Base-by-base conservation (phyloP, 2,113 vertebrate genomes). In the Acanthochromis polyacanthus region DNA sequence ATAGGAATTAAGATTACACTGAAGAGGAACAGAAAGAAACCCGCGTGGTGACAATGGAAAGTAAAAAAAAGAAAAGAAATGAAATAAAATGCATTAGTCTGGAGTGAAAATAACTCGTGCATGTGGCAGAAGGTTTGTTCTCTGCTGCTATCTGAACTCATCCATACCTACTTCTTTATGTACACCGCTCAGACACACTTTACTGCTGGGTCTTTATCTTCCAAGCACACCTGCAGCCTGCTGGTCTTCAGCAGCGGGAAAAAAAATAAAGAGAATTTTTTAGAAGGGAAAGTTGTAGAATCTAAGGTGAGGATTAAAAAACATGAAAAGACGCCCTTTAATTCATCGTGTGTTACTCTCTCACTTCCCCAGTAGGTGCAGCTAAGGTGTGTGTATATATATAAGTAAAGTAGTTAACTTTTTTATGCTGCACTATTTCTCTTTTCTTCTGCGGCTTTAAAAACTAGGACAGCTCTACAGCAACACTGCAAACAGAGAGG, bases 141-240 rank as follows among this genome's bases (percentile, higher is more conserved):
- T 48, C 51, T 45, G 14, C 23, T 43, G 5, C 28, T 76, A 75
- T 83, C 82, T 70, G 12, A 67, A 56, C 20, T 46, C 25, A 70
- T 66, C 69, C 68, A 52, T 38, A 20, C 59, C 12, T 16, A 1
- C 19, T 20, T 48, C 14, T 46, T 28, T 11, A n/a, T 5, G 9
- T 16, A 11, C 56, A 14, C 59, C 28, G 32, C 52, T 2, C 20
- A 51, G 6, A 51, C 48, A 48, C 0, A 22, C 5, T 69, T 68
- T 30, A 60, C 56, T 80, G 67, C 22, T 22, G 48, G 10, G 1
- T 73, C 51, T 76, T 83, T 86, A 88, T 91, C 87, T 83, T 10
- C 6, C 3, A 5, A 11, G 59, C 70, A 76, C 85, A 86, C 81
- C 83, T 89, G 80, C 80, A 78, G 43, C 62, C 22, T 46, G 32